Evolutionary conservation across 2,888 invertebrate species (phyloP).

Genomic region (Andrena fulva): DNA sequence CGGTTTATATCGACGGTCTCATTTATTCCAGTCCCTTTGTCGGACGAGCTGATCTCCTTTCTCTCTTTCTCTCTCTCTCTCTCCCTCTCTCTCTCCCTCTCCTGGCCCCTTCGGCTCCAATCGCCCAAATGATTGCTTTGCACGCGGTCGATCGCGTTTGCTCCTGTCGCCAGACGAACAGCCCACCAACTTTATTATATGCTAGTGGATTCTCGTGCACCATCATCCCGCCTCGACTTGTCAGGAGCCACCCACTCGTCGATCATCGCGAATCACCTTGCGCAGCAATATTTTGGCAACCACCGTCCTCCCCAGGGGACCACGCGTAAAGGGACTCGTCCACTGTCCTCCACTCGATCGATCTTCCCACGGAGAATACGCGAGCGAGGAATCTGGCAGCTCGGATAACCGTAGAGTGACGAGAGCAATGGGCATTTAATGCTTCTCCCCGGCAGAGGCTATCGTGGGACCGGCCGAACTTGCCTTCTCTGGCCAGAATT

Average conservation of each 20-base stretch:
- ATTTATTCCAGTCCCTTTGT: slow-evolving; percentile 76
- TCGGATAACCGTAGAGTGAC: slow-evolving; percentile 50
- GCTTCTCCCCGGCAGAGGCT: slow-evolving; percentile 29
- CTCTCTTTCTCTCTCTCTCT: slow-evolving; percentile 23
- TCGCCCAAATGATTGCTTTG: slow-evolving; percentile 70
- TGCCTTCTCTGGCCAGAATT: slow-evolving; percentile 58
- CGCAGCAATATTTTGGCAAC: slow-evolving; percentile 67
- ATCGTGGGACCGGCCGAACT: slow-evolving; percentile 32
- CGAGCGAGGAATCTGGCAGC: slow-evolving; percentile 29
- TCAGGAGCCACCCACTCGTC: slow-evolving; percentile 47
- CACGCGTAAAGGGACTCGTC: slow-evolving; percentile 20
- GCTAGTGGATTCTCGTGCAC: too few relatives aligned
- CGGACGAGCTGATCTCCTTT: slow-evolving; percentile 73
- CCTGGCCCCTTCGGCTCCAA: slow-evolving; percentile 49
- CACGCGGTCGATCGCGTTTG: slow-evolving; percentile 59
- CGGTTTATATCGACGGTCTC: slow-evolving; percentile 69
- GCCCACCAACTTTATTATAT: not conserved
- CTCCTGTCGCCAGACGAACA: slow-evolving; percentile 19
- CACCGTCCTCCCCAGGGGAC: not conserved
- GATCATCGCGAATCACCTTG: slow-evolving; percentile 54
- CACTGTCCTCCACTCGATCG: slow-evolving; percentile 56
- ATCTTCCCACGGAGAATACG: slow-evolving; percentile 53
- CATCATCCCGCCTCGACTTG: not conserved
- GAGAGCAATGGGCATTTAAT: slow-evolving; percentile 43
- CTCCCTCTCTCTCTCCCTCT: not conserved